Percentiles rank a stretch among this genome's conserved stretches.
These are phyloP conservation scores for Melikaiella ostensackeni DNA, from an alignment of 2,888 invertebrate genomes.

Conservation along the genomic window DNA sequence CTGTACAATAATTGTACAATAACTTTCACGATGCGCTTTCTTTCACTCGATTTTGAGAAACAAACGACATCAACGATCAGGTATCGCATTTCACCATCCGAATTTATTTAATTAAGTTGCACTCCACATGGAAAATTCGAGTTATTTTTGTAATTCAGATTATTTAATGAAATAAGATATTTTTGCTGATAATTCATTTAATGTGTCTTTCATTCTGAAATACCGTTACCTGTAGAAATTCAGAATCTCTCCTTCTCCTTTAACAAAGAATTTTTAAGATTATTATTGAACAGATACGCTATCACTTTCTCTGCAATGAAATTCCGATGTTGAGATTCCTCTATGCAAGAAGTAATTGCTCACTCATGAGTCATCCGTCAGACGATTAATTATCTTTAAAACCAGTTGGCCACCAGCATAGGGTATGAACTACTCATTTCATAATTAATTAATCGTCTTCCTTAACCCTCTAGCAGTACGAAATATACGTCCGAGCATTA, in stretches of 20 bases:
- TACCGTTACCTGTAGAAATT: too few relatives aligned
- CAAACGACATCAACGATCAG: background rate
- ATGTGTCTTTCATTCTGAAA: too few relatives aligned
- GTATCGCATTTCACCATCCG: background rate
- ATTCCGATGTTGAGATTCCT: constrained; percentile 19
- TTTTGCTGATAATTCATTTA: background rate
- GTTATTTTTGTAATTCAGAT: background rate
- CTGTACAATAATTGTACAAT: constrained; percentile 57
- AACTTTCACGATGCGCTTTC: constrained; percentile 53
- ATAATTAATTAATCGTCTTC: background rate
- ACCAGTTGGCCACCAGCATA: constrained; percentile 18
- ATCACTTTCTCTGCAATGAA: constrained; percentile 25
- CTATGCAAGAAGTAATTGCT: constrained; percentile 5
- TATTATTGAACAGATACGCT: background rate
- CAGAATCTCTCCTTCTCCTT: background rate
- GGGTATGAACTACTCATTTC: background rate
- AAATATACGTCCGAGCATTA: too few relatives aligned
- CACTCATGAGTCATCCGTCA: constrained; percentile 15
- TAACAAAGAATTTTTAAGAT: background rate
- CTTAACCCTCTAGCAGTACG: background rate
- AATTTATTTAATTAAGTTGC: background rate
- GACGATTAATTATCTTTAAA: constrained; percentile 8
- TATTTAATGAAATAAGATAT: background rate
- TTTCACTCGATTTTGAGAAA: background rate
- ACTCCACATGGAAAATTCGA: too few relatives aligned